Evolutionary conservation across 2,113 vertebrate species (phyloP).

Genomic region (Labrus mixtus): DNA sequence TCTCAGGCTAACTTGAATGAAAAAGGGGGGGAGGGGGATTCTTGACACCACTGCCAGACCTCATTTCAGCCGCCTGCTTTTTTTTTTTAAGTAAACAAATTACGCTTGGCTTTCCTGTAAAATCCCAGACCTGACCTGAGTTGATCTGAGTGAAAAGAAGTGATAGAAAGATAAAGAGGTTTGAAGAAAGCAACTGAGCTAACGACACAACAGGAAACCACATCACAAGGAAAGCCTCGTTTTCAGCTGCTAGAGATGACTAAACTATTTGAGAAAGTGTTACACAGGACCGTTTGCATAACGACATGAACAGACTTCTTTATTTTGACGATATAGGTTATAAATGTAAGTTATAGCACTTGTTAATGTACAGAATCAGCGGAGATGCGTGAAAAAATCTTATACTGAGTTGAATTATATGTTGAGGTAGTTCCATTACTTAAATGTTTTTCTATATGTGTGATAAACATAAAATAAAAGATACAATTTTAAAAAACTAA

Average conservation of each 20-base stretch:
- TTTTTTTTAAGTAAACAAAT: constrained; percentile 13
- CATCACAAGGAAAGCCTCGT: not conserved
- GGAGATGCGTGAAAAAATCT: no score
- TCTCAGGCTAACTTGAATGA: not conserved
- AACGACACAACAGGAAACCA: constrained; percentile 59
- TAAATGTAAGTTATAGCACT: no score
- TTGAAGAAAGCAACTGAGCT: constrained; percentile 13
- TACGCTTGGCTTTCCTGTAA: not conserved
- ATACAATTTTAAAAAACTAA: not conserved
- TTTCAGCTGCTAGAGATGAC: constrained; percentile 8
- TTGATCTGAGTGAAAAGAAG: not conserved
- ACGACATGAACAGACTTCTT: not conserved
- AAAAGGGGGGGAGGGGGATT: no score
- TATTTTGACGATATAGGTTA: no score
- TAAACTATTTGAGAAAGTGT: not conserved
- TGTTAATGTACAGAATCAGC: no score
- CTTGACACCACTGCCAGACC: not conserved
- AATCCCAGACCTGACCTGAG: constrained; percentile 4
- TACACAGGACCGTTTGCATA: constrained; percentile 4
- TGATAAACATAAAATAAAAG: not conserved
- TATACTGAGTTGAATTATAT: not conserved
- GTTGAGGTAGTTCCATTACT: not conserved
- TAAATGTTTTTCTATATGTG: not conserved
- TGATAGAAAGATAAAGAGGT: constrained; percentile 1
- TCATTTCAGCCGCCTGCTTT: not conserved